Conservation (phyloP, 2,113 vertebrate genomes). For the Ophthalmolycus amberensis region DNA sequence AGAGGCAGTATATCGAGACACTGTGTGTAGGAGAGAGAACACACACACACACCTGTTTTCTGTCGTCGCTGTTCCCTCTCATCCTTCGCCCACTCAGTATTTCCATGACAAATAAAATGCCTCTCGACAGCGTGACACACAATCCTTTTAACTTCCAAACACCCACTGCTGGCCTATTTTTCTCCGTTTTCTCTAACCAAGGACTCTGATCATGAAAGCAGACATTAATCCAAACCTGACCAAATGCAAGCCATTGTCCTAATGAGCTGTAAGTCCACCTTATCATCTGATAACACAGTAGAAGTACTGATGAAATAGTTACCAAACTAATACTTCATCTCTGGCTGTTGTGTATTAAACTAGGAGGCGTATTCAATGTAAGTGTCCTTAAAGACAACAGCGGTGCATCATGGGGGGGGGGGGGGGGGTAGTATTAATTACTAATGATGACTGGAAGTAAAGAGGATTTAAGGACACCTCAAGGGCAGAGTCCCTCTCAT, state of each 20-base stretch:
- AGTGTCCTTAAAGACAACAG: too few relatives aligned
- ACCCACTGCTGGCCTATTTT: slow-evolving; percentile 58
- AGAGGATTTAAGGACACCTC: too few relatives aligned
- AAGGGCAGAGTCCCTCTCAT: too few relatives aligned
- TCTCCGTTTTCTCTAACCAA: slow-evolving; percentile 16
- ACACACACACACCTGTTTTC: slow-evolving; percentile 34
- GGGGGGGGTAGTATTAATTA: too few relatives aligned
- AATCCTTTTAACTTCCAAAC: slow-evolving; percentile 53
- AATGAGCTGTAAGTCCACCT: neutral
- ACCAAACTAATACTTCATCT: too few relatives aligned
- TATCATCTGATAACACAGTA: neutral
- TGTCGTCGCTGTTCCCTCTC: slow-evolving; percentile 40
- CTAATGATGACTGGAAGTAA: too few relatives aligned
- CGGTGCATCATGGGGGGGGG: too few relatives aligned
- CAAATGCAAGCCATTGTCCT: slow-evolving; percentile 20
- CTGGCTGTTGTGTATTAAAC: too few relatives aligned
- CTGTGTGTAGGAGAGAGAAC: neutral
- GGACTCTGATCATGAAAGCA: slow-evolving; percentile 28
- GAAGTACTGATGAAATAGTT: too few relatives aligned
- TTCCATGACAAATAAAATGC: slow-evolving; percentile 66
- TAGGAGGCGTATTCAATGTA: too few relatives aligned
- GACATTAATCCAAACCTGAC: slow-evolving; percentile 48
- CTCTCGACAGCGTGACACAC: slow-evolving; percentile 39
- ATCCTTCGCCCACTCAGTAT: slow-evolving; percentile 52
- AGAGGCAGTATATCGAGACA: neutral